phyloP scores from a whole-genome alignment of 2,797 vertebrate genomes.

The Pseudochromis fuscus region DNA sequence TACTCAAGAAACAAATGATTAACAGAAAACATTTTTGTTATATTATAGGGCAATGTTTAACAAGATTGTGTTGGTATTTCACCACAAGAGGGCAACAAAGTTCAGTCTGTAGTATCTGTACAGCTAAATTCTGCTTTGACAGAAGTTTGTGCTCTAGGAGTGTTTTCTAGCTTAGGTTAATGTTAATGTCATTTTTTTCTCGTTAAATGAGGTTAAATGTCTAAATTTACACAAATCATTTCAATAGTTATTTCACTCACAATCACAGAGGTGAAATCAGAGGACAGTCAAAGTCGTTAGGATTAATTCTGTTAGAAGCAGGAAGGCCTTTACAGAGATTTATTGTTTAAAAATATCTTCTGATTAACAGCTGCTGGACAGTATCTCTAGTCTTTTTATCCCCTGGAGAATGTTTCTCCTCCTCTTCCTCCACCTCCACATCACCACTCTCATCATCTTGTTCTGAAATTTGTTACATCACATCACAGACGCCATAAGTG shows the following conservation, averaged over 20 bases:
- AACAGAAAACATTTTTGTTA: too few species aligned
- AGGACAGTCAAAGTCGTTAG: background rate
- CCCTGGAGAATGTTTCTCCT: background rate
- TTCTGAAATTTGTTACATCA: constrained; percentile 4
- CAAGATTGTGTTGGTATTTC: too few species aligned
- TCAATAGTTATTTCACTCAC: background rate
- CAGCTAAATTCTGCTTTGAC: too few species aligned
- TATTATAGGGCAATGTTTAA: too few species aligned
- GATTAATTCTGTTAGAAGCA: background rate
- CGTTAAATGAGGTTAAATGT: too few species aligned
- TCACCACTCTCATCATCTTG: constrained; percentile 19
- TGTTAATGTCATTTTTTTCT: too few species aligned
- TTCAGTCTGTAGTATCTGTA: too few species aligned
- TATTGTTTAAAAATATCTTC: background rate
- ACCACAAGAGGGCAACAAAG: too few species aligned
- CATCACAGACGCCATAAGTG: constrained; percentile 25
- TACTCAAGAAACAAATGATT: too few species aligned
- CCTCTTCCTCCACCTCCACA: constrained; percentile 5
- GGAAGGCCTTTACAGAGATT: background rate
- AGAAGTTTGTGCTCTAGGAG: too few species aligned
- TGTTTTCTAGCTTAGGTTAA: too few species aligned
- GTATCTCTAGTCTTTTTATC: background rate
- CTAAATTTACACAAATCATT: too few species aligned
- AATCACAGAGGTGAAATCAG: background rate
- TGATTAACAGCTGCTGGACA: background rate